A percentile compares a stretch with the other conserved stretches of the same genome.
These are phyloP conservation scores for Sphenodon punctatus DNA, from an alignment of 2,797 vertebrate genomes.

Conservation along the genomic window DNA sequence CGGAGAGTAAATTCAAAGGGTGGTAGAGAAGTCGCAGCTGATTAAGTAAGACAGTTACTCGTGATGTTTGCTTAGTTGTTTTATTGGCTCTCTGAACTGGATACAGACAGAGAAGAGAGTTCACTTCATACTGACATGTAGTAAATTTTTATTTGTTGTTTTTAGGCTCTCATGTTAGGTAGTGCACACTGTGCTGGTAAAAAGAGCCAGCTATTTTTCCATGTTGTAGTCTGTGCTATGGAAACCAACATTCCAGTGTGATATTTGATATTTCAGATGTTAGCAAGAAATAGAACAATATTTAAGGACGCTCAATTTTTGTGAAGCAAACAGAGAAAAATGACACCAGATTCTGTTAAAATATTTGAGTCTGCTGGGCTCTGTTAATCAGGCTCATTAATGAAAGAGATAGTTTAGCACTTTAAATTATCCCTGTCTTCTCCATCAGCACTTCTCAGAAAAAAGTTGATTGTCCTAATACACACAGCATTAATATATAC, in stretches of 20 bases:
- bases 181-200: slow-evolving; percentile 42
- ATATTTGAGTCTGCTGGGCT: neutral
- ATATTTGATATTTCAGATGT: slow-evolving; percentile 46
- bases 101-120: slow-evolving; percentile 51
- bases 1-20: slow-evolving; percentile 7
- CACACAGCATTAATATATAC: too few species aligned
- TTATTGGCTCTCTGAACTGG: slow-evolving; percentile 18
- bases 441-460: neutral
- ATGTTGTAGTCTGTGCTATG: slow-evolving; percentile 50
- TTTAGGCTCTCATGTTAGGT: slow-evolving; percentile 51
- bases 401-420: neutral
- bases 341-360: neutral
- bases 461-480: neutral
- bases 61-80: neutral
- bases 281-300: slow-evolving; percentile 53
- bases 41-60: neutral
- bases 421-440: neutral
- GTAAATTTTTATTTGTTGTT: slow-evolving; percentile 53
- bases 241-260: slow-evolving; percentile 38
- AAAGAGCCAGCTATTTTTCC: slow-evolving; percentile 48
- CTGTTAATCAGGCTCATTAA: neutral
- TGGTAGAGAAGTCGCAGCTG: neutral
- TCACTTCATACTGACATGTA: slow-evolving; percentile 32
- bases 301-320: slow-evolving; percentile 12
- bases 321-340: neutral